phyloP scores from a whole-genome alignment of 2,797 vertebrate species.

The Sebastes steindachneri region DNA sequence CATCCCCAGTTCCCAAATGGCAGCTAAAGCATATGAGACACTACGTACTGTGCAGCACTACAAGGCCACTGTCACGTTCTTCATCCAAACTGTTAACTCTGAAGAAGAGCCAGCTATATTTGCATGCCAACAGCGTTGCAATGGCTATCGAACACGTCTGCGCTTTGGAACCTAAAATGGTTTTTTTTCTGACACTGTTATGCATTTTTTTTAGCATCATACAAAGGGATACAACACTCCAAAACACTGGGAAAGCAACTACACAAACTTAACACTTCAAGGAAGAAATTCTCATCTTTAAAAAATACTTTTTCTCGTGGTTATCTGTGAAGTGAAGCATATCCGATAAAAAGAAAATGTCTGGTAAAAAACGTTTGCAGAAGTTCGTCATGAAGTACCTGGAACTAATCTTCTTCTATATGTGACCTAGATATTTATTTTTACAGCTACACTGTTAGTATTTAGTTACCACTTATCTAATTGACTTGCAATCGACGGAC shows the following conservation, averaged over 20 bases:
- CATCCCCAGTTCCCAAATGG: slow-evolving; percentile 53
- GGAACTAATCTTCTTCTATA: background rate
- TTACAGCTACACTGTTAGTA: background rate
- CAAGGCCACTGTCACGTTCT: slow-evolving; percentile 8
- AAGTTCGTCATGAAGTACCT: background rate
- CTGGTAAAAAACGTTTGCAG: background rate
- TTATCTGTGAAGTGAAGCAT: slow-evolving; percentile 8
- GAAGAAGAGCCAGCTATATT: slow-evolving; percentile 38
- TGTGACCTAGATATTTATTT: slow-evolving; percentile 12
- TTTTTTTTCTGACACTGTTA: background rate
- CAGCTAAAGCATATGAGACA: slow-evolving; percentile 66
- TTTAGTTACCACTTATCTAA: background rate
- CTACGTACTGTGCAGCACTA: slow-evolving; percentile 21
- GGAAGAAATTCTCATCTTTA: slow-evolving; percentile 5
- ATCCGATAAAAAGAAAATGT: background rate
- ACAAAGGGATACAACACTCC: slow-evolving; percentile 43
- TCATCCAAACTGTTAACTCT: slow-evolving; percentile 28
- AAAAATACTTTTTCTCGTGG: background rate
- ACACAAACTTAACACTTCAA: background rate
- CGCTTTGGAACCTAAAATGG: slow-evolving; percentile 36
- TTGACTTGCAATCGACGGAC: background rate
- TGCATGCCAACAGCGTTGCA: slow-evolving; percentile 30
- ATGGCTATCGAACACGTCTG: slow-evolving; percentile 36
- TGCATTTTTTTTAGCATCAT: slow-evolving; percentile 29
- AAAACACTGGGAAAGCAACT: slow-evolving; percentile 25